Base-by-base conservation (phyloP, 2,888 invertebrate species). In the Onthophagus sagittarius region DNA sequence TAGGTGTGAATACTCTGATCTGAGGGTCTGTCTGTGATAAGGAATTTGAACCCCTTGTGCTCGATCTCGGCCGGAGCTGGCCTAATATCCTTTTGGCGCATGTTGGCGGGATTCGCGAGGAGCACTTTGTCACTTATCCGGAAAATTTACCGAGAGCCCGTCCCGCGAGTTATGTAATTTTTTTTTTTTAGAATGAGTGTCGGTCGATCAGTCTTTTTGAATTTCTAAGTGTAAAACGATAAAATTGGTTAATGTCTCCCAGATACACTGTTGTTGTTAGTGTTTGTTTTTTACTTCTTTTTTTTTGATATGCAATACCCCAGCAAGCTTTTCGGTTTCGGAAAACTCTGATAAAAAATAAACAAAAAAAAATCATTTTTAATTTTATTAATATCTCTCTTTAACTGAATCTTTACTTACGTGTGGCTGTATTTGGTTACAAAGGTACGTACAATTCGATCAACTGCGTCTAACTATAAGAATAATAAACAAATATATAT, bases 21-120 rank as follows among this genome's bases (percentile, higher is more conserved):
- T 80, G 95, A 96, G 83, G 99, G 99, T 84, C 98, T 92, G 89
- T 99, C 98, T 82, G 98, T 99, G 87, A 99, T 98, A 84, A 99
- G 93, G 90, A 99, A 99, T 88, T 95, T 93, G 94, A 97, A 94
- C 86, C 93, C 94, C 90, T 98, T 98, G 90, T 93, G 96, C 89
- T 95, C 94, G 85, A 99, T 98, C 88, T 97, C 96, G 83, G 97
- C 96, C 81, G 98, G 97, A 86, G 97, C 97, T 84, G 98, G 98
- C 86, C 95, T 90, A 87, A 95, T 94, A 88, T 95, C 94, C 89
- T 95, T 95, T 86, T 94, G 94, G 89, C 94, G 93, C 95, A 95
- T 95, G 87, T 84, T 81, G 75, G 78, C 76, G 77, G 77, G 79
- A 80, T 81, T 83, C 83, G 11, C 39, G 39, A 32, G 11, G 32